Percentiles rank a stretch among this genome's conserved stretches.
Conservation (phyloP, 2,888 invertebrate genomes). For the Galeruca laticollis region DNA sequence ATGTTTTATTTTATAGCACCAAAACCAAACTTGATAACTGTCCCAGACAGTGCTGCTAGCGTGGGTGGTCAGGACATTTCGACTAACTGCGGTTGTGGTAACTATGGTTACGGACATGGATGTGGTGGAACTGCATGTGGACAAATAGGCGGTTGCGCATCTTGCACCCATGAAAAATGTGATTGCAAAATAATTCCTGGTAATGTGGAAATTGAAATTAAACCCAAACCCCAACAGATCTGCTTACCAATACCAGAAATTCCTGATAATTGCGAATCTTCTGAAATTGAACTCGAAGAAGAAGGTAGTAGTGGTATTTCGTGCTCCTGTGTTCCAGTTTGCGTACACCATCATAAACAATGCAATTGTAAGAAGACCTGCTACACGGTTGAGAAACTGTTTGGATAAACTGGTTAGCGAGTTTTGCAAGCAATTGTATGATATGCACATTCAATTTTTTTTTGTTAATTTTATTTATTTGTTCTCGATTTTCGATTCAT, state of each 20-base stretch:
- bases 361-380: conserved; percentile 33
- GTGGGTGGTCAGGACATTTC: background rate
- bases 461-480: conserved; percentile 22
- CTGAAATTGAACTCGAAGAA: conserved; percentile 29
- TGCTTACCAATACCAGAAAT: conserved; percentile 31
- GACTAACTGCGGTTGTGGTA: conserved; percentile 23
- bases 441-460: background rate
- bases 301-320: conserved; percentile 10
- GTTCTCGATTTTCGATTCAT: conserved; percentile 11
- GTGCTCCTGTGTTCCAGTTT: conserved; percentile 37
- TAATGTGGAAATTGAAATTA: conserved; percentile 52
- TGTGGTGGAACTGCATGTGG: conserved; percentile 14
- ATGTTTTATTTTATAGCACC: conserved; percentile 44
- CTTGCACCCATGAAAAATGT: conserved; percentile 21
- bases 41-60: conserved; percentile 35
- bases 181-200: conserved; percentile 53
- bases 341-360: conserved; percentile 21
- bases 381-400: conserved; percentile 25
- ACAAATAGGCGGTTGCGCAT: conserved; percentile 20
- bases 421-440: conserved; percentile 39
- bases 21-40: conserved; percentile 48
- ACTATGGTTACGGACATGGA: background rate
- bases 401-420: background rate
- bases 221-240: conserved; percentile 46
- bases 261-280: conserved; percentile 44